Conservation (phyloP, 2,888 invertebrate species). For the Andrena dorsata region DNA sequence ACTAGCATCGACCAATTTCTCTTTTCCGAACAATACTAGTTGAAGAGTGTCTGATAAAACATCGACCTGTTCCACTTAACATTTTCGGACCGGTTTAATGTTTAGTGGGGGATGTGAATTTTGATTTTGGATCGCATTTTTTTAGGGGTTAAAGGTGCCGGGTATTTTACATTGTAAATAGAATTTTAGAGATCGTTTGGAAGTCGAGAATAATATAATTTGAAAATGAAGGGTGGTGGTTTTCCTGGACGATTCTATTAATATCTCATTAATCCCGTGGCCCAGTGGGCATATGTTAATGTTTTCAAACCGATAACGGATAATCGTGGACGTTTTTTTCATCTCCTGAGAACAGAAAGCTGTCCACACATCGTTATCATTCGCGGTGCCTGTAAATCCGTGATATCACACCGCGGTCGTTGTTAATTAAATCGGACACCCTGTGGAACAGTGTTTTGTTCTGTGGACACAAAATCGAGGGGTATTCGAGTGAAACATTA, state of each 20-base stretch:
- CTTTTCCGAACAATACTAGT: too few species aligned
- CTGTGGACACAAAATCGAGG: neutral
- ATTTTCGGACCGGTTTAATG: too few species aligned
- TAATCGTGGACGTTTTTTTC: conserved; percentile 62
- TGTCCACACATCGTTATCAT: conserved; percentile 74
- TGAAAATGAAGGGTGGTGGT: neutral
- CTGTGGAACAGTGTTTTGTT: neutral
- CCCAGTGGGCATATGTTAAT: conserved; percentile 66
- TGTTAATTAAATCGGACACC: conserved; percentile 67
- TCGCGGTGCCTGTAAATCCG: conserved; percentile 24
- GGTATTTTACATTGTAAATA: too few species aligned
- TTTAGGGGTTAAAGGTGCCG: too few species aligned
- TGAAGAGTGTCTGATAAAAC: too few species aligned
- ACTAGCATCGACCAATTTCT: neutral
- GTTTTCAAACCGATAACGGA: conserved; percentile 69
- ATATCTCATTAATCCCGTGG: conserved; percentile 30
- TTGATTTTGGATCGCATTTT: too few species aligned
- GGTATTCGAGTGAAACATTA: too few species aligned
- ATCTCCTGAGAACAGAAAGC: conserved; percentile 75
- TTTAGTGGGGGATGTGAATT: too few species aligned
- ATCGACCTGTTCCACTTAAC: too few species aligned
- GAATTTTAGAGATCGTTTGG: too few species aligned
- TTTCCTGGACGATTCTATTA: conserved; percentile 7
- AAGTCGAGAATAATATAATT: too few species aligned
- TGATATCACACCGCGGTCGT: conserved; percentile 51